Conservation (phyloP, 2,113 vertebrate genomes). For the Engystomops pustulosus region DNA sequence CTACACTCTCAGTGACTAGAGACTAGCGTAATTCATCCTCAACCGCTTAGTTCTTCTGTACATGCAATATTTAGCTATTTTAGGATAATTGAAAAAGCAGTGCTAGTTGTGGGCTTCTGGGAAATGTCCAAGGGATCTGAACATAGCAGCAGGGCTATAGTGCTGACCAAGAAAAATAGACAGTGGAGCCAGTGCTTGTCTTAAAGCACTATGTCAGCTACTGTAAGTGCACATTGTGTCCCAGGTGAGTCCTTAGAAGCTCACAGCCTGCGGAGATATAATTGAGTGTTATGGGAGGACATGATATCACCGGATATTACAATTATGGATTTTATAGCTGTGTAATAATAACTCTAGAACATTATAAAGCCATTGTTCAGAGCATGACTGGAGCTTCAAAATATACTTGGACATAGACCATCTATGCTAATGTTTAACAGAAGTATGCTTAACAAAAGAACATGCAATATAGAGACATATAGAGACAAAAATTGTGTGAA, state of each 20-base stretch:
- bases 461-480: too few relatives aligned
- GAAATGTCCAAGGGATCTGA: constrained; percentile 19
- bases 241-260: constrained; percentile 28
- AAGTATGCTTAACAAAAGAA: too few relatives aligned
- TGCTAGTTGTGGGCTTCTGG: not conserved
- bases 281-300: not conserved
- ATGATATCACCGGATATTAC: not conserved
- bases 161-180: constrained; percentile 40
- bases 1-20: not conserved
- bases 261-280: not conserved
- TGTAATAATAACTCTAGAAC: not conserved
- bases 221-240: constrained; percentile 19
- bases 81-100: constrained; percentile 38
- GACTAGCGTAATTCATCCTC: not conserved
- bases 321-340: not conserved
- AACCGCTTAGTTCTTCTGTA: not conserved
- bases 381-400: not conserved
- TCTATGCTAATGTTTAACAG: not conserved
- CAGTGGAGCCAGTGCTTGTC: constrained; percentile 19
- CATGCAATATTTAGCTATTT: not conserved
- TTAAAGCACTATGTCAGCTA: constrained; percentile 2
- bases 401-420: not conserved
- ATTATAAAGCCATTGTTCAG: not conserved
- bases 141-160: not conserved
- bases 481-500: too few relatives aligned